Evolutionary conservation across 2,888 invertebrate genomes (phyloP), one percentile per base, ranked within the genome.

Genomic region (Cerastis leucographa): DNA sequence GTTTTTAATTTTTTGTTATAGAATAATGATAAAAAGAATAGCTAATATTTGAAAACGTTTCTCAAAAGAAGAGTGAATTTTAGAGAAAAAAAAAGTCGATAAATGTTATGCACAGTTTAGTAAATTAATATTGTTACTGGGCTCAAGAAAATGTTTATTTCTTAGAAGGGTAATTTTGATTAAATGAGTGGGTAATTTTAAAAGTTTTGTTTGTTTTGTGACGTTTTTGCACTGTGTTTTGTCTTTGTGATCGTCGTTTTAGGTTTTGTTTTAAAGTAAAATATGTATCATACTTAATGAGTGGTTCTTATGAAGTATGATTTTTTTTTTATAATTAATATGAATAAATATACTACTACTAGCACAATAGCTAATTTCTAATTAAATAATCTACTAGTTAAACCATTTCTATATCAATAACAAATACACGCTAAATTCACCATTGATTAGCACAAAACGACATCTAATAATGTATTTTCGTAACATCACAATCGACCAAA

Each of bases 191-290:
- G 19, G 29, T 61, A 17, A 19, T 29, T 46, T 19, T 9, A 14
- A 17, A 25, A 25, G 0, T 42, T 42, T 8, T 14, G 65, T 54
- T 8, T 25, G 12, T 29, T 59, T 67, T 83, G 83, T 81, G 74
- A 19, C 17, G 81, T 83, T 3, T 0, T 35, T 46, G 81, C 81
- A 74, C 54, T 78, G 70, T 78, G 35, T 76, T 12, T 14, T 56
- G 59, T 82, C 8, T 40, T 49, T 70, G 73, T 73, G 42, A 11
- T 49, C 76, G 76, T 74, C 44, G 2, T 12, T 46, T 29, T 40
- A 19, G 8, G 0, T 1, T 79, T 44, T 29, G 35, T 40, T n/a
- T 35, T 22, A 19, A 42, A 17, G 2, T 35, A 42, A 17, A 46
- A 42, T 77, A 12, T 73, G 14, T 17, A 22, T n/a, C 9, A 14